A percentile compares a stretch with the other conserved stretches of the same genome.
Evolutionary conservation across 2,888 invertebrate species (phyloP).

Genomic region (Arenicola marina): DNA sequence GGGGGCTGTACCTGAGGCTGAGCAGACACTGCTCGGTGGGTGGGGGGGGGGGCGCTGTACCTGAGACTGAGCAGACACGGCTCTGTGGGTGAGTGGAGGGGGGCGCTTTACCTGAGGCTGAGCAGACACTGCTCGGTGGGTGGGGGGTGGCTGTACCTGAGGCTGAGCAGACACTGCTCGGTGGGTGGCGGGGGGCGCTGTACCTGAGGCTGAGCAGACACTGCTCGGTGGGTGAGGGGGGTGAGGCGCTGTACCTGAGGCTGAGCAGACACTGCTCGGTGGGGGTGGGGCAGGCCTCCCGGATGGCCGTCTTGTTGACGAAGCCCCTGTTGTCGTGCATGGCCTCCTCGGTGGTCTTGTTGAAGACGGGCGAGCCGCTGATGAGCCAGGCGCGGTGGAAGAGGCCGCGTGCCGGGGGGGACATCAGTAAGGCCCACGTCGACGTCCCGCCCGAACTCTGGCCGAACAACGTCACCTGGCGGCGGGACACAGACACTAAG

Average conservation of each 20-base stretch:
- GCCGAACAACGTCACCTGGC: constrained; percentile 79
- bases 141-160: too few species aligned
- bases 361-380: constrained; percentile 45
- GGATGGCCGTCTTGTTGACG: constrained; percentile 28
- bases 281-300: neutral
- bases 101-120: neutral
- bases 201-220: too few species aligned
- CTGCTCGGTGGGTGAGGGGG: too few species aligned
- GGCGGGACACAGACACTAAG: too few species aligned
- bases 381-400: constrained; percentile 67
- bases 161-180: too few species aligned
- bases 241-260: neutral
- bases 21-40: too few species aligned
- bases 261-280: constrained; percentile 2
- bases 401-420: constrained; percentile 67
- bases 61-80: too few species aligned
- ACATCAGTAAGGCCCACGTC: constrained; percentile 75
- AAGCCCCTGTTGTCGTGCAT: constrained; percentile 40
- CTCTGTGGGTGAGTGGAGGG: too few species aligned
- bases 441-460: constrained; percentile 85
- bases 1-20: too few species aligned
- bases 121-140: constrained; percentile 5
- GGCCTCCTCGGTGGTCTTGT: constrained; percentile 43
- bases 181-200: too few species aligned
- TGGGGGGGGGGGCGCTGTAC: too few species aligned